These are phyloP conservation scores for Epistrophella euchroma DNA, from an alignment of 2,888 invertebrate species.

Conservation along the genomic window DNA sequence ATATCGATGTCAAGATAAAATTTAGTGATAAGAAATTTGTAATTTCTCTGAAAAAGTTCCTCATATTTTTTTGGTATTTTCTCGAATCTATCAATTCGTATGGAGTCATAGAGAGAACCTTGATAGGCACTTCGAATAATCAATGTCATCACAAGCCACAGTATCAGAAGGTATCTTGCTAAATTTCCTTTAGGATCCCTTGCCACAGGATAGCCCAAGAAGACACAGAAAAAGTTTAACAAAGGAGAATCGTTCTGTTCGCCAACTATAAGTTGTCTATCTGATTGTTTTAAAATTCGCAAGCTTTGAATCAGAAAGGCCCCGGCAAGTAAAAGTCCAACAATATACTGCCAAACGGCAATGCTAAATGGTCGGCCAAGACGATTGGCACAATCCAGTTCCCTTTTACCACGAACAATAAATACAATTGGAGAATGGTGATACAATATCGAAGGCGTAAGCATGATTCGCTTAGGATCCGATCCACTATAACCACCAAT, in stretches of 20 bases:
- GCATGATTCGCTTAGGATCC: constrained; percentile 68
- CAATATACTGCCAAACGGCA: constrained; percentile 75
- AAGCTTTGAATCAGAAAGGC: background rate
- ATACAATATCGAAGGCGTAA: constrained; percentile 78
- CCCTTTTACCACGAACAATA: constrained; percentile 77
- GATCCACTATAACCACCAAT: constrained; percentile 79
- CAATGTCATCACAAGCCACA: constrained; percentile 79
- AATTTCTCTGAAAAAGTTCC: background rate
- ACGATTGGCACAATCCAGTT: constrained; percentile 75
- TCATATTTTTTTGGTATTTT: constrained; percentile 7
- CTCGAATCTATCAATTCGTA: constrained; percentile 31
- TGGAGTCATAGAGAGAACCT: constrained; percentile 36
- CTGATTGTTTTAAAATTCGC: background rate
- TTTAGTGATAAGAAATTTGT: background rate
- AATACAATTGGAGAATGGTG: constrained; percentile 78
- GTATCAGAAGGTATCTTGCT: constrained; percentile 77
- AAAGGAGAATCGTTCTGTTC: background rate
- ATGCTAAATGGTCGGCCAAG: constrained; percentile 77
- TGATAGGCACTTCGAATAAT: constrained; percentile 81
- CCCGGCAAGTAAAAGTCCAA: background rate
- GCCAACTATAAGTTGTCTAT: background rate
- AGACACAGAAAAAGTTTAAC: background rate
- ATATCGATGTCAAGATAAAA: background rate
- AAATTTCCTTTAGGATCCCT: constrained; percentile 77
- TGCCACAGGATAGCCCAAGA: constrained; percentile 73